Percentiles rank a stretch among this genome's conserved stretches.
Evolutionary conservation across 2,113 vertebrate species (phyloP).

Genomic region (Apaloderma vittatum): DNA sequence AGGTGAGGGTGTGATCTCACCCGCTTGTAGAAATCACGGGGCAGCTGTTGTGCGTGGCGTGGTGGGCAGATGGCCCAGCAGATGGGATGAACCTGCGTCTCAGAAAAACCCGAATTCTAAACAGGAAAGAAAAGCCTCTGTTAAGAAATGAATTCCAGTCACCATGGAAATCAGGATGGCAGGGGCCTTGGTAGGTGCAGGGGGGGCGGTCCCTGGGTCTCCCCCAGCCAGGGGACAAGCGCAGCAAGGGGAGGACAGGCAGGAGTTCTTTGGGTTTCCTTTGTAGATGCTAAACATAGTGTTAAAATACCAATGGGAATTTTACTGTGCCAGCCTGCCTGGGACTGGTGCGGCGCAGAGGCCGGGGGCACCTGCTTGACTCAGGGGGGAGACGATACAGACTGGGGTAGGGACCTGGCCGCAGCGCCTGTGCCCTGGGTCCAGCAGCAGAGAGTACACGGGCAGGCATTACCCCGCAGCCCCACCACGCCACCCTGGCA

Average conservation of each 20-base stretch:
- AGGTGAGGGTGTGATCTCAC: background rate
- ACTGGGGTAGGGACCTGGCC: background rate
- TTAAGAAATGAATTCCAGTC: no score
- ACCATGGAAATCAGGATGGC: no score
- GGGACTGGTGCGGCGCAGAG: background rate
- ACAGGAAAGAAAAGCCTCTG: no score
- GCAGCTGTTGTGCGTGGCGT: rapidly evolving
- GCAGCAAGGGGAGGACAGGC: background rate
- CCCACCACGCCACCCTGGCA: background rate
- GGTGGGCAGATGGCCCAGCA: rapidly evolving
- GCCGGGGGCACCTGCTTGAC: background rate
- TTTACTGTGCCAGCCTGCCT: background rate
- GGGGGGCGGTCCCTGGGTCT: background rate
- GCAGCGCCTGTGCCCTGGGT: background rate
- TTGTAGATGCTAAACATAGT: background rate
- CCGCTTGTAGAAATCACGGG: background rate
- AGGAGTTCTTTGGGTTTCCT: background rate
- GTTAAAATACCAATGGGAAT: background rate
- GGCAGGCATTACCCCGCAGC: background rate
- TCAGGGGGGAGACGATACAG: background rate
- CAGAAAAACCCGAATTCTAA: no score
- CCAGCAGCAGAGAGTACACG: background rate
- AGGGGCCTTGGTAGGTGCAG: background rate
- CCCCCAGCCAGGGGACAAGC: background rate
- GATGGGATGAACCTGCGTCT: background rate